A percentile compares a stretch with the other conserved stretches of the same genome.
Evolutionary conservation across 2,888 invertebrate genomes (phyloP).

Genomic region (Aspidapion aeneum): DNA sequence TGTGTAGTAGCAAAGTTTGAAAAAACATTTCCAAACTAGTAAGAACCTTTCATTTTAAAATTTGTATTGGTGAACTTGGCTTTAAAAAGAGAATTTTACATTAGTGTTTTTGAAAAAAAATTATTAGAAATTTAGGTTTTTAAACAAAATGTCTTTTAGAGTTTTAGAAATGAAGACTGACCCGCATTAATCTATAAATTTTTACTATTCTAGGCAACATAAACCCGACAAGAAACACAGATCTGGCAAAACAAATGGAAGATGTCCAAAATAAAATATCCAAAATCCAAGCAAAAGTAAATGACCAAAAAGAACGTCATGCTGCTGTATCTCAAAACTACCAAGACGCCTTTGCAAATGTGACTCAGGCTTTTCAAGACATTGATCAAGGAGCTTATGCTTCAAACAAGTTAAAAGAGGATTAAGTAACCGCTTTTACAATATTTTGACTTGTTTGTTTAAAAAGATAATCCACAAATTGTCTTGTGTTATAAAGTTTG

Average conservation of each 20-base stretch:
- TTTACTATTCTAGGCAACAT: background rate
- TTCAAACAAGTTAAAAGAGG: constrained; percentile 22
- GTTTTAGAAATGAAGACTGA: too few relatives aligned
- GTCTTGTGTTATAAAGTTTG: too few relatives aligned
- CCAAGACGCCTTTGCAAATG: constrained; percentile 34
- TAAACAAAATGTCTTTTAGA: constrained; percentile 23
- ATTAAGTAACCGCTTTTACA: too few relatives aligned
- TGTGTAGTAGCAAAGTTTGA: too few relatives aligned
- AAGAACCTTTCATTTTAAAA: too few relatives aligned
- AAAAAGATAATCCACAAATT: too few relatives aligned
- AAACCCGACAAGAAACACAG: constrained; percentile 28
- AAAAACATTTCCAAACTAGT: too few relatives aligned
- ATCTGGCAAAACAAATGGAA: constrained; percentile 40
- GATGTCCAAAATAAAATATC: constrained; percentile 36
- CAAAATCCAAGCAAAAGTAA: constrained; percentile 28
- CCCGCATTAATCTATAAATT: too few relatives aligned
- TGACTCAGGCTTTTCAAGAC: constrained; percentile 28
- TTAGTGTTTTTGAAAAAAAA: too few relatives aligned
- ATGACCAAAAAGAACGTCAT: constrained; percentile 29
- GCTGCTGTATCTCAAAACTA: constrained; percentile 29
- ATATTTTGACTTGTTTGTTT: too few relatives aligned
- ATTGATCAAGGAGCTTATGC: constrained; percentile 33
- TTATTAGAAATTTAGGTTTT: constrained; percentile 5
- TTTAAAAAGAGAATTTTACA: too few relatives aligned
- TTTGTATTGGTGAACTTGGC: too few relatives aligned